A percentile compares a stretch with the other conserved stretches of the same genome.
phyloP scores from a whole-genome alignment of 2,797 vertebrate genomes.

The Cheirogaleus major region DNA sequence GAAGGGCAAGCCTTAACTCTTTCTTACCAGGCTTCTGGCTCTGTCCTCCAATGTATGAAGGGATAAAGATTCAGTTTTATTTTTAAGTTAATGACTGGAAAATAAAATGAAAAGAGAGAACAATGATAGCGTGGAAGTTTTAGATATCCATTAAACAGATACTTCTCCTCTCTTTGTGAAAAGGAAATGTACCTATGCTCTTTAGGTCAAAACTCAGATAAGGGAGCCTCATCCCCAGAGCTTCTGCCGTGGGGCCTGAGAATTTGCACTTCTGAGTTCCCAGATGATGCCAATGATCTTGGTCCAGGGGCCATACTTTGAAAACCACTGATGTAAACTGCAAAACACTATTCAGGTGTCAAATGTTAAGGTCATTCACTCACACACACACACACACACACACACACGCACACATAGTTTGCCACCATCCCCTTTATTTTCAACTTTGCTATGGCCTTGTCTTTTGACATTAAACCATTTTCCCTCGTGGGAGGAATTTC shows the following conservation, averaged over 20 bases:
- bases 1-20: not conserved
- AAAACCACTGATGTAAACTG: not conserved
- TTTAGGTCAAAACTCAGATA: not conserved
- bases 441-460: not conserved
- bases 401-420: not conserved
- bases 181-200: not conserved
- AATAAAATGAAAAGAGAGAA: conserved; percentile 44
- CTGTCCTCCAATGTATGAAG: conserved; percentile 26
- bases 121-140: not conserved
- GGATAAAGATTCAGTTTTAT: conserved; percentile 35
- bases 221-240: not conserved
- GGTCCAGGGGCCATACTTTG: not conserved
- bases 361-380: too few relatives aligned
- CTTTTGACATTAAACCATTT: conserved; percentile 23
- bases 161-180: not conserved
- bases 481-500: not conserved
- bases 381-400: not conserved
- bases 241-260: not conserved
- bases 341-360: not conserved
- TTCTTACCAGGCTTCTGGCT: not conserved
- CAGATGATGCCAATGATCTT: not conserved
- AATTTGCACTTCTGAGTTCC: not conserved
- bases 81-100: conserved; percentile 52
- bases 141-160: conserved; percentile 49
- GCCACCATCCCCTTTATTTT: not conserved